Evolutionary conservation across 2,888 invertebrate genomes (phyloP).

Genomic region (Girardia tigrina): DNA sequence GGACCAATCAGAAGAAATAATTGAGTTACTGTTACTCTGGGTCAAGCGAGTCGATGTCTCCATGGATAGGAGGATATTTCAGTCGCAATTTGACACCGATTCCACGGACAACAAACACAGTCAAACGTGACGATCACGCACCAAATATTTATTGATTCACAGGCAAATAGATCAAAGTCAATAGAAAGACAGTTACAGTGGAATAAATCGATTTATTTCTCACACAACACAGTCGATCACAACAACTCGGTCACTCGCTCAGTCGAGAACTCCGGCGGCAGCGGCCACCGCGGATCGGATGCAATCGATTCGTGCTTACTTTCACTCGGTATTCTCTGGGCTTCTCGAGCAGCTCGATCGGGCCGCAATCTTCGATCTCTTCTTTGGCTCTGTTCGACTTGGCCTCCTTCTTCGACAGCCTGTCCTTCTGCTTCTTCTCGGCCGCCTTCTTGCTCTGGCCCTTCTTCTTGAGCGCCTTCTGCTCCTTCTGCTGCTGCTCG

Average conservation of each 20-base stretch:
- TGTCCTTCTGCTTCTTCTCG: conserved; percentile 81
- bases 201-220: no score
- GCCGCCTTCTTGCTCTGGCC: conserved; percentile 90
- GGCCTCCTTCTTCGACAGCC: conserved; percentile 74
- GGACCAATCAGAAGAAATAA: no score
- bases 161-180: no score
- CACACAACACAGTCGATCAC: no score
- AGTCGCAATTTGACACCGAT: no score
- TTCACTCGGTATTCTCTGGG: conserved; percentile 93
- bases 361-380: conserved; percentile 63
- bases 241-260: not conserved
- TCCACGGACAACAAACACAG: no score
- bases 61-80: no score
- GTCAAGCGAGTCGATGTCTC: no score
- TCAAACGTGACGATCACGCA: no score
- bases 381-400: conserved; percentile 65
- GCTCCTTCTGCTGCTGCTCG: conserved; percentile 86
- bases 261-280: conserved; percentile 26
- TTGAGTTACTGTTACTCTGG: no score
- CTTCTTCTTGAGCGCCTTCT: conserved; percentile 84
- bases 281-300: conserved; percentile 37
- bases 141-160: no score
- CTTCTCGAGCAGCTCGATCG: conserved; percentile 67
- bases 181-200: no score
- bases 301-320: conserved; percentile 32